phyloP scores from a whole-genome alignment of 2,888 invertebrate species.

The Gymnoscelis rufifasciata region DNA sequence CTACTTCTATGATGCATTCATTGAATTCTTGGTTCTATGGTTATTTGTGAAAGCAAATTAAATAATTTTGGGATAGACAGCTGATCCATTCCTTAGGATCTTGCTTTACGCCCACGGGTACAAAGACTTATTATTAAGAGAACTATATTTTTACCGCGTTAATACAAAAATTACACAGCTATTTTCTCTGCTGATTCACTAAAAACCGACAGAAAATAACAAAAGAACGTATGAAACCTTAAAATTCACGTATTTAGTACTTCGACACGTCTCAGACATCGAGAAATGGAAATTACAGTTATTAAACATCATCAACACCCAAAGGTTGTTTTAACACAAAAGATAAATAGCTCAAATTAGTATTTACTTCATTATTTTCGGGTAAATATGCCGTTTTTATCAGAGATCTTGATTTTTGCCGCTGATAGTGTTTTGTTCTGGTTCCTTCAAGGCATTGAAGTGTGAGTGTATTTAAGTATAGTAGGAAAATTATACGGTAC shows the following conservation, averaged over 20 bases:
- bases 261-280: constrained; percentile 70
- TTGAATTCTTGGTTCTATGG: no score
- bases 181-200: not conserved
- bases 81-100: no score
- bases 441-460: constrained; percentile 25
- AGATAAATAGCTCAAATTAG: constrained; percentile 76
- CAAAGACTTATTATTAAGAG: no score
- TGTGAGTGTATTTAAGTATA: constrained; percentile 19
- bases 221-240: constrained; percentile 59
- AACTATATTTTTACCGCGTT: no score
- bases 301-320: constrained; percentile 75
- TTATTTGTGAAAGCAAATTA: no score
- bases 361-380: constrained; percentile 71
- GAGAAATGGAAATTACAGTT: constrained; percentile 71
- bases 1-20: no score
- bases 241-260: constrained; percentile 62
- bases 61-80: no score
- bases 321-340: constrained; percentile 71
- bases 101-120: no score
- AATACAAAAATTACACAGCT: not conserved
- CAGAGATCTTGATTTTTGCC: constrained; percentile 59
- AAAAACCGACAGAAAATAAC: constrained; percentile 23
- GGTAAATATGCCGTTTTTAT: constrained; percentile 70
- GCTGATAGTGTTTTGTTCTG: constrained; percentile 46
- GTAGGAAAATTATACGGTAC: constrained; percentile 17